Evolutionary conservation across 2,888 invertebrate species (phyloP).

Genomic region (Drosophila incognita): DNA sequence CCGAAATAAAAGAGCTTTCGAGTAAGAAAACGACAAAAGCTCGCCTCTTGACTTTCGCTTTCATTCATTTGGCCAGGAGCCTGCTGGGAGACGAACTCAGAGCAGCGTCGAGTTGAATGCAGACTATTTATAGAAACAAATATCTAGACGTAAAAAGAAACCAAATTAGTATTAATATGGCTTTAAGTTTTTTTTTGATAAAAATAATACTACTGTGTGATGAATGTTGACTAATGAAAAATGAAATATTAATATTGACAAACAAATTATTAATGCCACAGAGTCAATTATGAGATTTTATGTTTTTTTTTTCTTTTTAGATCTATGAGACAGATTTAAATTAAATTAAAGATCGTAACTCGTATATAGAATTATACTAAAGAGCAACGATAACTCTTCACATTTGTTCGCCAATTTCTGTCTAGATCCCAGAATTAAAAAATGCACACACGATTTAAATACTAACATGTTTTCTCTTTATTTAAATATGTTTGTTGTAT

Average conservation of each 20-base stretch:
- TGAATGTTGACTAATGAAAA: background rate
- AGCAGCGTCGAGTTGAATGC: constrained; percentile 1
- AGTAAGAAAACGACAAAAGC: constrained; percentile 36
- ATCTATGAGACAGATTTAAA: background rate
- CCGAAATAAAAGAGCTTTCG: constrained; percentile 55
- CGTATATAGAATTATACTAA: background rate
- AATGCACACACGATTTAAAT: constrained; percentile 35
- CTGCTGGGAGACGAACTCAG: background rate
- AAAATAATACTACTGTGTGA: background rate
- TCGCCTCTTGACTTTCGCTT: constrained; percentile 54
- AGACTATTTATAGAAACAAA: background rate
- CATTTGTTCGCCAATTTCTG: background rate
- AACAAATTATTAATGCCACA: too few species aligned
- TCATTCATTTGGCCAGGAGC: constrained; percentile 26
- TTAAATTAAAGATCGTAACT: background rate
- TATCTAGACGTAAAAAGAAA: background rate
- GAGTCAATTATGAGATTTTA: too few species aligned
- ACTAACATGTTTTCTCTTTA: constrained; percentile 71
- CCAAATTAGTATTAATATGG: background rate
- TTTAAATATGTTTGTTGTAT: constrained; percentile 75
- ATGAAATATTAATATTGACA: too few species aligned
- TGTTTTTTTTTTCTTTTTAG: too few species aligned
- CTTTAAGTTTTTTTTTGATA: background rate
- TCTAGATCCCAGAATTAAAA: background rate
- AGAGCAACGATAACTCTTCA: background rate